These are phyloP conservation scores for Hypsibius dujardini DNA, from an alignment of 1,140 invertebrate species.

Conservation along the genomic window DNA sequence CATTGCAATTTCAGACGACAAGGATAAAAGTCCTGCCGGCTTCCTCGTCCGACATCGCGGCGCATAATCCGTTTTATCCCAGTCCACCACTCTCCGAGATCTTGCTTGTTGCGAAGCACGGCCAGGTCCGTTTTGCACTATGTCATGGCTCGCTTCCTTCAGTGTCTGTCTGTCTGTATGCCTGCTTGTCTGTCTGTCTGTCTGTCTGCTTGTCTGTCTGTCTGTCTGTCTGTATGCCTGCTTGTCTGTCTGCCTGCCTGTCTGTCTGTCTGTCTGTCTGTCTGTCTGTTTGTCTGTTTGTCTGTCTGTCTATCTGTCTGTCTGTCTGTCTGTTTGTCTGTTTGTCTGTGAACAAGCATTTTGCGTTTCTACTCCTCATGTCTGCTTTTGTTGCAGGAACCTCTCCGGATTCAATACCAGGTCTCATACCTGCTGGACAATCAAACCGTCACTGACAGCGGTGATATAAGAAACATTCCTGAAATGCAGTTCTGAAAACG, in stretches of 20 bases:
- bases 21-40: background rate
- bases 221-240: background rate
- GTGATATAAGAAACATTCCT: background rate
- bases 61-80: slow-evolving; percentile 4
- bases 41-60: background rate
- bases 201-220: background rate
- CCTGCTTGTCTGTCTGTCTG: background rate
- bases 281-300: background rate
- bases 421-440: background rate
- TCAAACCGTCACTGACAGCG: background rate
- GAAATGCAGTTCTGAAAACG: background rate
- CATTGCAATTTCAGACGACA: background rate
- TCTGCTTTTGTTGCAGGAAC: background rate
- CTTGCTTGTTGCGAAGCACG: background rate
- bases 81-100: background rate
- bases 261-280: background rate
- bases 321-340: too few species aligned
- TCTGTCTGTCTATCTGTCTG: background rate
- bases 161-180: background rate
- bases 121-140: background rate
- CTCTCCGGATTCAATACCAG: background rate
- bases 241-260: background rate
- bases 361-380: background rate
- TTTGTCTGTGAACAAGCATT: too few species aligned
- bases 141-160: background rate